These are phyloP conservation scores for Calliscelio sp. DNA, from an alignment of 2,888 invertebrate genomes.

Conservation along the genomic window DNA sequence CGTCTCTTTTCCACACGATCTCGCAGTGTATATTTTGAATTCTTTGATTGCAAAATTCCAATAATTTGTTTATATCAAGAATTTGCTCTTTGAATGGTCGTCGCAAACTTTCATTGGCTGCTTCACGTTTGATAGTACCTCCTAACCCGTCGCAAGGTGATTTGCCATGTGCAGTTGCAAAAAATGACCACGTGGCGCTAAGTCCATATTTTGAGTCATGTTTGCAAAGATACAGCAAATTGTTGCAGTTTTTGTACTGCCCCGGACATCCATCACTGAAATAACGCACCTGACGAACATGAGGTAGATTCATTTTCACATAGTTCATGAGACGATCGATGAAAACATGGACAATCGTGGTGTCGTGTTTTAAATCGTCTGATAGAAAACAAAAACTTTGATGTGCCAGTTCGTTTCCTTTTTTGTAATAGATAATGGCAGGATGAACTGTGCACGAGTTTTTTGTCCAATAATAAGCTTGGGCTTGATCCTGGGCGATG, in stretches of 20 bases:
- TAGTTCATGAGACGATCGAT: constrained; percentile 10
- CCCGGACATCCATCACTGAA: constrained; percentile 48
- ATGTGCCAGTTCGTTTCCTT: constrained; percentile 21
- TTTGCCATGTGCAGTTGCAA: constrained; percentile 27
- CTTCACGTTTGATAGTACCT: constrained; percentile 16
- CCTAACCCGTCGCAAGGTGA: constrained; percentile 9
- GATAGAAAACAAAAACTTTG: constrained; percentile 31
- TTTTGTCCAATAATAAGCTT: constrained; percentile 46
- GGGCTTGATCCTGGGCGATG: constrained; percentile 32
- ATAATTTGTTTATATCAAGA: constrained; percentile 8
- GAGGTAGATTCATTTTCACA: constrained; percentile 18
- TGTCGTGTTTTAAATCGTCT: constrained; percentile 44
- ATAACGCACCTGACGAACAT: constrained; percentile 5
- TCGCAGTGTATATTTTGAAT: constrained; percentile 30
- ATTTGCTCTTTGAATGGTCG: constrained; percentile 15
- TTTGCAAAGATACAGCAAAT: constrained; percentile 15
- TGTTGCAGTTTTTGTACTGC: constrained; percentile 39
- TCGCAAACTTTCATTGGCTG: constrained; percentile 25
- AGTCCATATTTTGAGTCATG: constrained; percentile 4
- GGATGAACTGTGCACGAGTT: constrained; percentile 42
- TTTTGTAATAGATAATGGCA: constrained; percentile 36
- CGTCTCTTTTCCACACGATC: constrained; percentile 17
- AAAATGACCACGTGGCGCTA: constrained; percentile 27
- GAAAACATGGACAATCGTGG: constrained; percentile 24
- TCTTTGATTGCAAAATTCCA: constrained; percentile 12